Evolutionary conservation across 2,797 vertebrate species (phyloP).

Genomic region (Chelon labrosus): DNA sequence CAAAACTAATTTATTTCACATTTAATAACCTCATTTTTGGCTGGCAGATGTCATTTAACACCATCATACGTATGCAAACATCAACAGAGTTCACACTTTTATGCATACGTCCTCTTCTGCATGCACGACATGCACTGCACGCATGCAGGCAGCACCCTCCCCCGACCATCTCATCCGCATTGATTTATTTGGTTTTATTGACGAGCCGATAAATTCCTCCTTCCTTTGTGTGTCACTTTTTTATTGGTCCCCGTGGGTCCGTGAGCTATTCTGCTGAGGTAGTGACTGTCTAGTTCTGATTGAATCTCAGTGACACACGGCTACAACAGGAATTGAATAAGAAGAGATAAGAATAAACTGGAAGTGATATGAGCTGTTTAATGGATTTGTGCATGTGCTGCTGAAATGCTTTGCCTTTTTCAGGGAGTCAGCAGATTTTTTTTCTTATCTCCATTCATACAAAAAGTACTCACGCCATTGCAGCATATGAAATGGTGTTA

Average conservation of each 20-base stretch:
- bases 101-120: constrained; percentile 2
- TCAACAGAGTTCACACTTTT: background rate
- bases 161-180: constrained; percentile 21
- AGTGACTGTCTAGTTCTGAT: constrained; percentile 22
- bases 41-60: background rate
- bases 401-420: background rate
- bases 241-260: constrained; percentile 58
- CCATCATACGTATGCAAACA: background rate
- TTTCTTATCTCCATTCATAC: background rate
- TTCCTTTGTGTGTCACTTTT: constrained; percentile 50
- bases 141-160: background rate
- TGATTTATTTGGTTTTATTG: constrained; percentile 65
- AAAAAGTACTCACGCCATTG: background rate
- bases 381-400: constrained; percentile 8
- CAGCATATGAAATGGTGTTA: background rate
- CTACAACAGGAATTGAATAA: constrained; percentile 41
- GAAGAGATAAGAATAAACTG: constrained; percentile 1
- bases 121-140: background rate
- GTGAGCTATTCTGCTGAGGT: constrained; percentile 25
- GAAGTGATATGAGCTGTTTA: constrained; percentile 23
- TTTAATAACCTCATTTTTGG: too few species aligned
- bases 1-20: too few species aligned
- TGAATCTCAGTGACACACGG: constrained; percentile 55
- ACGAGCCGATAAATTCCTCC: constrained; percentile 51
- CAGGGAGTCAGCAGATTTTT: background rate